Evolutionary conservation across 2,888 invertebrate species (phyloP), one percentile per base, ranked within the genome.

Genomic region (Hypomecis punctinalis): DNA sequence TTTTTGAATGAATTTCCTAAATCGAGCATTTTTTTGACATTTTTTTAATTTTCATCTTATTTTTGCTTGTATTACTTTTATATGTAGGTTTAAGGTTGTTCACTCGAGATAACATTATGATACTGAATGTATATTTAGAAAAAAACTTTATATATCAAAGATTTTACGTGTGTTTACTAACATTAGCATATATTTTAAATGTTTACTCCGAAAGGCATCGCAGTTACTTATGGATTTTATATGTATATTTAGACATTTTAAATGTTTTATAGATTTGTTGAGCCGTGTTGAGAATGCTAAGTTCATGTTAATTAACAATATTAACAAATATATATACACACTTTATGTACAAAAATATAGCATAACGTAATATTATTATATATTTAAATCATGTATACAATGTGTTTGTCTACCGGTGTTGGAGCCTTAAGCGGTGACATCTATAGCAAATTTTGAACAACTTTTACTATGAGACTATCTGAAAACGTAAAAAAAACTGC

Each of bases 231-330:
- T 77, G 74, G 72, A 75, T 76, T 76, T 76, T 83, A 81, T 88
- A 79, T 87, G 86, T 88, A 88, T 88, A 88, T 87, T 87, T 85
- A 87, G 87, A 77, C 65, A 73, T 75, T 77, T 23, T 74, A 74
- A 74, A 76, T 72, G 69, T 79, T 74, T 73, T 74, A 60, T 75
- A 70, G 45, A 13, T 49, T 77, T 76, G 66, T 77, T 70, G 65
- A 58, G 72, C 67, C 72, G 73, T 65, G 66, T 61, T 70, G 71
- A 75, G 61, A 77, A 74, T 72, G 58, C 51, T 56, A 23, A 58
- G 59, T 49, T 11, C 37, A 36, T 63, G 5, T 57, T 52, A 57
- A 56, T 55, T 54, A 48, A 47, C 36, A 10, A 9, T 42, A 54
- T 47, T 40, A 39, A 23, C 10, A 10, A 4, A 6, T 40, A 10